A percentile compares a stretch with the other conserved stretches of the same genome.
phyloP scores from a whole-genome alignment of 2,113 vertebrate species.

The Ancistrus triradiatus region DNA sequence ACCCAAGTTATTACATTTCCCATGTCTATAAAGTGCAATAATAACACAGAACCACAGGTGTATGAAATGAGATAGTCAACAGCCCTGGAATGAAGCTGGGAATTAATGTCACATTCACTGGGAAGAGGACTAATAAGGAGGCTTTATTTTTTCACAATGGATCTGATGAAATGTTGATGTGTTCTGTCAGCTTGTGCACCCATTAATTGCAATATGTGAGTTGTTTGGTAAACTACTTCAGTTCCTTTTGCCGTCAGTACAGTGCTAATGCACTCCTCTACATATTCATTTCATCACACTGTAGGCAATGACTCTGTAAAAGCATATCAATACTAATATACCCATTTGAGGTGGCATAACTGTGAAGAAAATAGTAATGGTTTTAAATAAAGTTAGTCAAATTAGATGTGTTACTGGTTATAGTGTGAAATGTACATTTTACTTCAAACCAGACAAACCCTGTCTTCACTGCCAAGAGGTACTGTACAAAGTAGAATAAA shows the following conservation, averaged over 20 bases:
- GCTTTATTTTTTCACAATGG: conserved; percentile 55
- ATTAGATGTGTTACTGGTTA: conserved; percentile 3
- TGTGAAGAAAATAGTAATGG: conserved; percentile 18
- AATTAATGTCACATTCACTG: conserved; percentile 71
- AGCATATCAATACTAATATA: conserved; percentile 30
- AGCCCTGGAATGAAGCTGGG: conserved; percentile 62
- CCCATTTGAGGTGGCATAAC: conserved; percentile 14
- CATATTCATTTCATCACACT: conserved; percentile 22
- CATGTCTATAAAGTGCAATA: conserved; percentile 63
- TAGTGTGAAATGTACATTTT: conserved; percentile 20
- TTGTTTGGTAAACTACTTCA: conserved; percentile 72
- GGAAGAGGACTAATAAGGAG: conserved; percentile 68
- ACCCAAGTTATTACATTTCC: conserved; percentile 73
- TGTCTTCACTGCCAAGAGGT: conserved; percentile 9
- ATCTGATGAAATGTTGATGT: conserved; percentile 72
- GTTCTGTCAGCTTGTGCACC: conserved; percentile 65
- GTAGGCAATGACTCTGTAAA: conserved; percentile 32
- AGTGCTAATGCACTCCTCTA: conserved; percentile 26
- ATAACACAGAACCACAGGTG: conserved; percentile 62
- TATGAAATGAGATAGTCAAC: conserved; percentile 61
- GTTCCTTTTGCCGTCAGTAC: conserved; percentile 32
- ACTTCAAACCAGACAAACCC: conserved; percentile 11
- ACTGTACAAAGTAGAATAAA: conserved; percentile 17
- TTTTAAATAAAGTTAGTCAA: background rate
- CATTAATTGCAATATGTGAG: conserved; percentile 67